phyloP scores from a whole-genome alignment of 1,140 invertebrate genomes.

The Drosophila tsacasi region DNA sequence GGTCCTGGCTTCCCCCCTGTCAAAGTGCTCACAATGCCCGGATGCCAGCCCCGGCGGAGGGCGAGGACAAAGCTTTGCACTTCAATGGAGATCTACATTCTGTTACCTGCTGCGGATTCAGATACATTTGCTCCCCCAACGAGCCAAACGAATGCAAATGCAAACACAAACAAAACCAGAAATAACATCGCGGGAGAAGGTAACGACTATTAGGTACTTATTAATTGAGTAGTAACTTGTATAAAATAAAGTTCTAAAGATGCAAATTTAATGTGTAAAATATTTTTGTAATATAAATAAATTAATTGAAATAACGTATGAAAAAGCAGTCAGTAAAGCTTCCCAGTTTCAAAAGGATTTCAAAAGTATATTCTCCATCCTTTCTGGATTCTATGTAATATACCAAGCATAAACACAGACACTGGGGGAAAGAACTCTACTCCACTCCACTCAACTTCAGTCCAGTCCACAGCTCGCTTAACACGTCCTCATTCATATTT shows the following conservation, averaged over 20 bases:
- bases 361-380: background rate
- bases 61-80: constrained; percentile 65
- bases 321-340: background rate
- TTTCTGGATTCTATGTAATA: background rate
- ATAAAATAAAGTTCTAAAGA: background rate
- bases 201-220: background rate
- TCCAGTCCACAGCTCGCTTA: constrained; percentile 37
- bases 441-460: background rate
- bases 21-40: constrained; percentile 14
- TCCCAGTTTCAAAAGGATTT: background rate
- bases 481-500: constrained; percentile 80
- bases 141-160: constrained; percentile 35
- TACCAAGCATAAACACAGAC: constrained; percentile 7
- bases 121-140: constrained; percentile 37
- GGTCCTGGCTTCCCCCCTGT: background rate
- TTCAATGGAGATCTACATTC: constrained; percentile 52
- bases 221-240: background rate
- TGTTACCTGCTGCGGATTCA: constrained; percentile 10
- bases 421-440: constrained; percentile 3
- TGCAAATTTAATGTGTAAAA: accelerated
- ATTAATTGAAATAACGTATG: background rate
- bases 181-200: background rate
- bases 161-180: constrained; percentile 44
- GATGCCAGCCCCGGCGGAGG: constrained; percentile 5
- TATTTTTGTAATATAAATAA: background rate